Evolutionary conservation across 1,140 invertebrate genomes (phyloP), one percentile per base, ranked within the genome.

Genomic region (Dendroctonus ponderosae): DNA sequence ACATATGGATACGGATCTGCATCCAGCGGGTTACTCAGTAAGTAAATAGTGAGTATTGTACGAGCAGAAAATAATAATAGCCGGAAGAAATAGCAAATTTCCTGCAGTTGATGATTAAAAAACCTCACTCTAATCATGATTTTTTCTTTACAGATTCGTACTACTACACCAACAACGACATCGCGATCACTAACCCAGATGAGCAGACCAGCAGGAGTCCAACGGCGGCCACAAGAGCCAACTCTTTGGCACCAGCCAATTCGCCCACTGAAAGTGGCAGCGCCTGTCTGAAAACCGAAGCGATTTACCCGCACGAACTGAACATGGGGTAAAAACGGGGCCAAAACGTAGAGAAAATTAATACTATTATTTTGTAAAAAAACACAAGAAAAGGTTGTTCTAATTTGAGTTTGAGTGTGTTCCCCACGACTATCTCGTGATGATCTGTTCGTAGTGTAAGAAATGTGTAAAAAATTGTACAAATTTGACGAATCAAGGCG

Each of bases 1-100:
- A 84, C 86, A 11, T 91, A 91, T 73, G 86, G 87, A 68, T 90
- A 90, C 79, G 84, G 87, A 54, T 81, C 86, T 69, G 83, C 86
- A 67, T 85, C 87, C 74, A 86, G 86, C 82, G 87, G 88, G 78
- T 84, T 91, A 80, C 87, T 91, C 84, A 90, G 89, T 90, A 89
- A 89, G 88, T 90, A 87, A 85, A 84, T 82, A 84, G 85, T 87
- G 85, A 87, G 85, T 86, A 87, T 86, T 74, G 65, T 60, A 60
- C 12, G 39, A 62, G 46, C 49, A 66, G 63, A 59, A 52, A 57
- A 52, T 52, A n/a, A 14, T 37, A n/a, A 44, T 60, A 39, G 2
- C 41, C 8, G n/a, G 5, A 2, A n/a, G 15, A 12, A 57, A n/a
- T 39, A 38, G 48, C 15, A 60, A 12, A 43, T 46, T 26, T 26